Percentiles rank a stretch among this genome's conserved stretches.
Evolutionary conservation across 1,140 invertebrate species (phyloP).

Genomic region (Anoplolepis gracilipes): DNA sequence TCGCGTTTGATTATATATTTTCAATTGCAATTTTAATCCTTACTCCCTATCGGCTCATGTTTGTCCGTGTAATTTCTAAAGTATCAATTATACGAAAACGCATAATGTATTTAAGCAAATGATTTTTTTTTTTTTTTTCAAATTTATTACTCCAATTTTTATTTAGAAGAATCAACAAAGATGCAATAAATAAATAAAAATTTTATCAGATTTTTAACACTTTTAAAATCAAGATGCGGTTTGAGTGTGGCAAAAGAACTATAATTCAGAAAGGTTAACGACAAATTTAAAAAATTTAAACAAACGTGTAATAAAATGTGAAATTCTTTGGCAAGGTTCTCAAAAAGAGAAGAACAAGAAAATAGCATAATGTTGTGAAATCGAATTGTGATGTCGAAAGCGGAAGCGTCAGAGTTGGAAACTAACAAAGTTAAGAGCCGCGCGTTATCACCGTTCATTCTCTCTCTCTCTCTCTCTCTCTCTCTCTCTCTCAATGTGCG

Average conservation of each 20-base stretch:
- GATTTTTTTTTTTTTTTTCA: too few relatives aligned
- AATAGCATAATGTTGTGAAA: not conserved
- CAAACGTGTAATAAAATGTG: not conserved
- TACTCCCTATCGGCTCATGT: too few relatives aligned
- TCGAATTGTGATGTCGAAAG: constrained; percentile 7
- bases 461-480: not conserved
- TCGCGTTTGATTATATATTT: not conserved
- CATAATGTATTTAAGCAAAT: too few relatives aligned
- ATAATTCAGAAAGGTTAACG: too few relatives aligned
- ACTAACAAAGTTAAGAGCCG: constrained; percentile 47
- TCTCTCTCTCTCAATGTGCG: constrained; percentile 34
- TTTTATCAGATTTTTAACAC: too few relatives aligned
- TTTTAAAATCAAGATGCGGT: too few relatives aligned
- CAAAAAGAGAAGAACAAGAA: not conserved
- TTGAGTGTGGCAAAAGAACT: too few relatives aligned
- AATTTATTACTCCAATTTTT: too few relatives aligned
- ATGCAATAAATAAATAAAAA: too few relatives aligned
- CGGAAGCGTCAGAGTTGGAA: constrained; percentile 38
- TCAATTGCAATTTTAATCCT: constrained; percentile 21
- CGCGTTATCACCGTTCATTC: not conserved
- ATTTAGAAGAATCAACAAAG: too few relatives aligned
- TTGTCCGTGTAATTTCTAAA: too few relatives aligned
- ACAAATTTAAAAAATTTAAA: constrained; percentile 6
- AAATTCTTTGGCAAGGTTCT: not conserved
- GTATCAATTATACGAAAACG: too few relatives aligned